Evolutionary conservation across 1,140 invertebrate species (phyloP).

Genomic region (Steinernema feltiae): DNA sequence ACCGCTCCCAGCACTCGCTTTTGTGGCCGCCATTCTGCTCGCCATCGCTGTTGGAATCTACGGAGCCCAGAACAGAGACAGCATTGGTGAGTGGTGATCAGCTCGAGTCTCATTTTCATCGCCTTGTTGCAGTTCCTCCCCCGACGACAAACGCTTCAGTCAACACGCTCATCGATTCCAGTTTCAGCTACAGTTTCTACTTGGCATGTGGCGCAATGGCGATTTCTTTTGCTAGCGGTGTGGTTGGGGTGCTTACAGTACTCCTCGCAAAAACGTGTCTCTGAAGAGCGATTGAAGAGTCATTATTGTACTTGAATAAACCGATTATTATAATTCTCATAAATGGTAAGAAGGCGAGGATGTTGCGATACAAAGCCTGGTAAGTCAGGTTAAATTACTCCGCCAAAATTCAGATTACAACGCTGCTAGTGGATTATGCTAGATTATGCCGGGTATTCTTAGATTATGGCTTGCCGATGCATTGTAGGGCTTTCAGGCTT

Average conservation of each 20-base stretch:
- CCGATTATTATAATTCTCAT: too few species aligned
- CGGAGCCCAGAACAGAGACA: neutral
- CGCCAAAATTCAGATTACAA: too few species aligned
- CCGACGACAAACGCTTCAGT: neutral
- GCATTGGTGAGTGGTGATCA: neutral
- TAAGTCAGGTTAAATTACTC: too few species aligned
- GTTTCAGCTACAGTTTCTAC: neutral
- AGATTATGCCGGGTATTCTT: too few species aligned
- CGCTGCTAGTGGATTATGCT: too few species aligned
- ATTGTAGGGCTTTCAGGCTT: too few species aligned
- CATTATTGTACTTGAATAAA: too few species aligned
- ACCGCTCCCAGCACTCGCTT: neutral
- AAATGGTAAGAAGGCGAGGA: too few species aligned
- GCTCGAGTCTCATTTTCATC: neutral
- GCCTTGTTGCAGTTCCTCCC: neutral
- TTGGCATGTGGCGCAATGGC: neutral
- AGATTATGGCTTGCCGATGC: too few species aligned
- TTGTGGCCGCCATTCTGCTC: neutral
- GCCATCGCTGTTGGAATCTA: slow-evolving; percentile 5
- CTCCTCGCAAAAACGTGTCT: neutral
- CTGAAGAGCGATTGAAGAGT: too few species aligned
- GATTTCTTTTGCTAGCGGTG: neutral
- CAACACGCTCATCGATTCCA: too few species aligned
- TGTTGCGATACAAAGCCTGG: too few species aligned
- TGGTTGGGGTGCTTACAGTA: neutral